phyloP scores from a whole-genome alignment of 2,888 invertebrate genomes.

The Orthosia gracilis region DNA sequence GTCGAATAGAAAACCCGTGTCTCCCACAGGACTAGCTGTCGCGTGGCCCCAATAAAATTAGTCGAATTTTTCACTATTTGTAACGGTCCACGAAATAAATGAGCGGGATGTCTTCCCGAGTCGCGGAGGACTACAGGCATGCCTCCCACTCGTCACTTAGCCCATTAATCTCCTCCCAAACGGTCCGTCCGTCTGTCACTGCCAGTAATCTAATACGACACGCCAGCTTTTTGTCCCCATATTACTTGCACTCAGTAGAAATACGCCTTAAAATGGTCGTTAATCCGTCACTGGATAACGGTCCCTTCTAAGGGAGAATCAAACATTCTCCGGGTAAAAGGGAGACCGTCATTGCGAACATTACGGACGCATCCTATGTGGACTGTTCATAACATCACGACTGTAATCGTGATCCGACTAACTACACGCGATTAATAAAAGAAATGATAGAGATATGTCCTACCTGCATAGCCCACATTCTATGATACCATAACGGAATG shows the following conservation, averaged over 20 bases:
- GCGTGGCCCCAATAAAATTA: slow-evolving; percentile 74
- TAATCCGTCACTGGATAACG: slow-evolving; percentile 84
- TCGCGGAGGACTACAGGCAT: slow-evolving; percentile 75
- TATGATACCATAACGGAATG: slow-evolving; percentile 20
- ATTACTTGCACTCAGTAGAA: slow-evolving; percentile 85
- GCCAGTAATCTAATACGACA: slow-evolving; percentile 90
- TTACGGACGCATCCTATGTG: slow-evolving; percentile 57
- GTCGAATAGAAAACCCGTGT: slow-evolving; percentile 27
- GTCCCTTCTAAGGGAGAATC: slow-evolving; percentile 80
- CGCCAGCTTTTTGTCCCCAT: slow-evolving; percentile 89
- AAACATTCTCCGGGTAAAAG: slow-evolving; percentile 78
- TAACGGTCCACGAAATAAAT: slow-evolving; percentile 83
- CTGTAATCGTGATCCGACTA: slow-evolving; percentile 45
- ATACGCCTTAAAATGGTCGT: slow-evolving; percentile 84
- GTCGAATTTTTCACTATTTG: slow-evolving; percentile 84
- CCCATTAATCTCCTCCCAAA: slow-evolving; percentile 88
- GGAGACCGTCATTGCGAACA: slow-evolving; percentile 69
- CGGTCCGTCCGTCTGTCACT: slow-evolving; percentile 88
- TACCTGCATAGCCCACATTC: slow-evolving; percentile 37
- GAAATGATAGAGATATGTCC: slow-evolving; percentile 6
- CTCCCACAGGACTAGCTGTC: slow-evolving; percentile 27
- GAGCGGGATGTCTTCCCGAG: slow-evolving; percentile 78
- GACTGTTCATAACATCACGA: slow-evolving; percentile 61
- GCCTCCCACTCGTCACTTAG: slow-evolving; percentile 89
- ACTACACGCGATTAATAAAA: slow-evolving; percentile 38